Evolutionary conservation across 2,797 vertebrate species (phyloP).

Genomic region (Crocidura indochinensis): DNA sequence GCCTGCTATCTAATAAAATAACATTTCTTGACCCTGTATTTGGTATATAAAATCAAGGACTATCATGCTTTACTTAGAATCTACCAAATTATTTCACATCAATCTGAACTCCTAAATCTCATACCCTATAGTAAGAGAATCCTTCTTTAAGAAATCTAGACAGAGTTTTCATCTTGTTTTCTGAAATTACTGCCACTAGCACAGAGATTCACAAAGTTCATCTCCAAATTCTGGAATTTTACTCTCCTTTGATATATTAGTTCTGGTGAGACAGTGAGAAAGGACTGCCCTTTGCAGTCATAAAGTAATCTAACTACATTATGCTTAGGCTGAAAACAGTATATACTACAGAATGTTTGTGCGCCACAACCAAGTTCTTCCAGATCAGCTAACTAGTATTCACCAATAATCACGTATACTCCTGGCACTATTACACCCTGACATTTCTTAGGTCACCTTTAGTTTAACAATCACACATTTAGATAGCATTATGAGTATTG

Average conservation of each 20-base stretch:
- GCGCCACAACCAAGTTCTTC: not conserved
- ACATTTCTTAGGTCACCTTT: not conserved
- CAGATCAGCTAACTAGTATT: not conserved
- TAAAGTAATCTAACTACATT: not conserved
- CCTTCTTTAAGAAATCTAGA: not conserved
- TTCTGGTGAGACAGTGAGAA: not conserved
- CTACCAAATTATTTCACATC: not conserved
- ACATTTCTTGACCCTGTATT: constrained; percentile 17
- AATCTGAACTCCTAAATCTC: not conserved
- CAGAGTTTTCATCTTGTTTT: not conserved
- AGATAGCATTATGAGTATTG: not conserved
- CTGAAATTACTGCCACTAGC: not conserved
- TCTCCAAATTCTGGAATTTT: not conserved
- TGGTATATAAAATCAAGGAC: constrained; percentile 1
- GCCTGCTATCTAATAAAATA: not conserved
- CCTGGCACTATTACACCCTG: not conserved
- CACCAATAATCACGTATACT: not conserved
- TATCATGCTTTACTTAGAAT: constrained; percentile 1
- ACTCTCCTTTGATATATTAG: not conserved
- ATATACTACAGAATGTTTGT: not conserved
- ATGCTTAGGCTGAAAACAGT: not conserved
- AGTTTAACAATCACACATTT: not conserved
- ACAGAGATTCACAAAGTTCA: not conserved
- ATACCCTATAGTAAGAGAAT: not conserved
- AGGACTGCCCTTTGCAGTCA: not conserved